A percentile compares a stretch with the other conserved stretches of the same genome.
phyloP scores from a whole-genome alignment of 2,888 invertebrate genomes.

The Himalopsyche anomala region DNA sequence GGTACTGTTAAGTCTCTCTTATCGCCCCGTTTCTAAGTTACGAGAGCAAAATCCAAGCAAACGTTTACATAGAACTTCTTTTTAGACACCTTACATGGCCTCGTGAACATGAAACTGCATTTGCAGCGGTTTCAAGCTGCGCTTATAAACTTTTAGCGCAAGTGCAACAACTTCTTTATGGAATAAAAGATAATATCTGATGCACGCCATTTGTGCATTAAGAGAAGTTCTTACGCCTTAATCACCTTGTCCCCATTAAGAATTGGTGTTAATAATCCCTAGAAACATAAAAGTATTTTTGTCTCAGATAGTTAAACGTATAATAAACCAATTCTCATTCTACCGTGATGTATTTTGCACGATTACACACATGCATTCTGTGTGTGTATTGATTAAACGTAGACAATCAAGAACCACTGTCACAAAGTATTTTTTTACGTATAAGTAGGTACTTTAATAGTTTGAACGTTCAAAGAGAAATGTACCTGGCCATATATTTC shows the following conservation, averaged over 20 bases:
- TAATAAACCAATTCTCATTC: no score
- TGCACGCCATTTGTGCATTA: not conserved
- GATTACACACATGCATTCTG: no score
- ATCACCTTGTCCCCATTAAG: not conserved
- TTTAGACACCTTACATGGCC: not conserved
- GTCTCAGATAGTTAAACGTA: no score
- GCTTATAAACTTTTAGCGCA: not conserved
- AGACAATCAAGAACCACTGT: no score
- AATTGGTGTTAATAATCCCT: not conserved
- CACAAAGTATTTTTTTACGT: no score
- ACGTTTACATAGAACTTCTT: not conserved
- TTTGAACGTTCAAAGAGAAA: no score
- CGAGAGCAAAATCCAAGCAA: not conserved
- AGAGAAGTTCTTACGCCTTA: not conserved
- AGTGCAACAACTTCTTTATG: not conserved
- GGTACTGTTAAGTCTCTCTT: no score
- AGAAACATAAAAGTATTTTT: not conserved
- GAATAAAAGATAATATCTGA: not conserved
- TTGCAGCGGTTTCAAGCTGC: constrained; percentile 24
- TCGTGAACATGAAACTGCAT: constrained; percentile 6
- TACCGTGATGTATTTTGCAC: no score
- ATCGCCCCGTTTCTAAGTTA: no score
- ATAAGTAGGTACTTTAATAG: no score
- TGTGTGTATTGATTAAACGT: no score
- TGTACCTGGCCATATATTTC: no score